Base-by-base conservation (phyloP, 1,140 invertebrate species). In the Polyergus mexicanus region DNA sequence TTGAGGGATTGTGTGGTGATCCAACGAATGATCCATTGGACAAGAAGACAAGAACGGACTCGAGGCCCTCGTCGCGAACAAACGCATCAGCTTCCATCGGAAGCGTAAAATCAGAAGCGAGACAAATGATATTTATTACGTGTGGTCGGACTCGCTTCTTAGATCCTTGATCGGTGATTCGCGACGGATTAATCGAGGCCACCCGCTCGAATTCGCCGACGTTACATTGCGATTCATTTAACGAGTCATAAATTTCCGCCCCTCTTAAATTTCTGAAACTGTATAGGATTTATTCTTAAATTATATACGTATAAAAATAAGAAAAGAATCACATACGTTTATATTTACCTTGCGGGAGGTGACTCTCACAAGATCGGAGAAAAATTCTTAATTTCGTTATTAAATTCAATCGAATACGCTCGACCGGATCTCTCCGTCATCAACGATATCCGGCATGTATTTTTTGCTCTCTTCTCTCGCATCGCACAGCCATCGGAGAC, bases 81-180 rank as follows among this genome's bases (percentile, higher is more conserved):
- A 83, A 74, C 38, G 54, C 25, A 28, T 4, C n/a, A 16, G 44
- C 13, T 83, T 72, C 38, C 78, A 83, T 83, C 78, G 54, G n/a
- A n/a, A 78, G 60, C 25, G 32, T 63, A 54, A 44, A 88, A 66
- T 84, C 86, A 83, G 85, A 81, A 92, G 91, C 91, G 91, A 87
- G 86, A 88, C 92, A 85, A 92, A 83, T 83, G 68, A 92, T 91
- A 92, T 92, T 92, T 92, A 92, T 90, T 89, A 81, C 90, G 74
- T 76, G 32, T 58, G 54, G 63, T 54, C 38, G 76, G 63, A 60
- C 72, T 86, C 80, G 78, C 89, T 74, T 83, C 28, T 83, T 87
- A 85, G 86, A 91, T 91, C 86, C 76, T 89, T 86, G 87, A 90
- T 92, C 86, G 87, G 84, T 86, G 74, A 91, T 89, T 92, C 86